Conservation (phyloP, 2,888 invertebrate species). For the Caenorhabditis uteleia region DNA sequence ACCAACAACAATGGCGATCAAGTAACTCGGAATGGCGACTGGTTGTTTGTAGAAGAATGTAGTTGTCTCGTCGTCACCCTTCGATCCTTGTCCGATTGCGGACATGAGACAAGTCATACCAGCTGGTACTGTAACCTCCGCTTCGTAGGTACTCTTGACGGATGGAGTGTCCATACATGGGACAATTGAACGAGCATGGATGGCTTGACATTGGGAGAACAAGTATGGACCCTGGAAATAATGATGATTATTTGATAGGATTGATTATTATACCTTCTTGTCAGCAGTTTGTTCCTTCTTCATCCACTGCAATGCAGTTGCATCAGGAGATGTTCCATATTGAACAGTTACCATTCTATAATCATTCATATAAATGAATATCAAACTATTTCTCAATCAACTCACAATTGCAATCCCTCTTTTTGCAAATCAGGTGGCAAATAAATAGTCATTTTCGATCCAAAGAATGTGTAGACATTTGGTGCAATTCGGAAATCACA, state of each 20-base stretch:
- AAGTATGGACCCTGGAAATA: slow-evolving; percentile 48
- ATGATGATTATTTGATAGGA: background rate
- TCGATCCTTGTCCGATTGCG: slow-evolving; percentile 73
- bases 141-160: slow-evolving; percentile 85
- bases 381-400: background rate
- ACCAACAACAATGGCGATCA: slow-evolving; percentile 89
- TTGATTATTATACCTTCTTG: slow-evolving; percentile 77
- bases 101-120: slow-evolving; percentile 87
- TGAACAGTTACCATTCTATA: slow-evolving; percentile 49
- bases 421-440: slow-evolving; percentile 43
- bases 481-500: slow-evolving; percentile 54
- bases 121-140: slow-evolving; percentile 78
- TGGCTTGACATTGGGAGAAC: slow-evolving; percentile 62
- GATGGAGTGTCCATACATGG: slow-evolving; percentile 95
- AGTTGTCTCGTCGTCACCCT: slow-evolving; percentile 47
- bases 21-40: slow-evolving; percentile 86
- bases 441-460: slow-evolving; percentile 52
- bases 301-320: slow-evolving; percentile 86
- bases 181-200: slow-evolving; percentile 75
- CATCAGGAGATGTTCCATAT: slow-evolving; percentile 60
- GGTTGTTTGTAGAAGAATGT: slow-evolving; percentile 70
- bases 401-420: slow-evolving; percentile 42
- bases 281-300: slow-evolving; percentile 85
- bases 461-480: slow-evolving; percentile 56
- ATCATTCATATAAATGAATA: background rate